These are phyloP conservation scores for Drosophila nr. perissopoda DNA, from an alignment of 2,888 invertebrate genomes.

Conservation along the genomic window DNA sequence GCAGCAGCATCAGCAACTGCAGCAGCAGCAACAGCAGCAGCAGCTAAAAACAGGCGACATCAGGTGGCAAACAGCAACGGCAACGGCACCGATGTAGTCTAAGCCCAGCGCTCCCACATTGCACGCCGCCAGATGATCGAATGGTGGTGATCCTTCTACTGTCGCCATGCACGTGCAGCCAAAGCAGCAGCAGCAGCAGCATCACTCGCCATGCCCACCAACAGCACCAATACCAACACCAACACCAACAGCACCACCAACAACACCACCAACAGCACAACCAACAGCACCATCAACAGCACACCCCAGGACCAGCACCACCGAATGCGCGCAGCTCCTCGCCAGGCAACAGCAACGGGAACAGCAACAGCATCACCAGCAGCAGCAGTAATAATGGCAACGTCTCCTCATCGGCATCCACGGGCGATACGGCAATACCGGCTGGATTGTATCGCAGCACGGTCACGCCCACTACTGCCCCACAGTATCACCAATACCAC, in stretches of 20 bases:
- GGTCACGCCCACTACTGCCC: conserved; percentile 5
- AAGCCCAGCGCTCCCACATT: conserved; percentile 47
- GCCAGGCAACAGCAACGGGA: conserved; percentile 25
- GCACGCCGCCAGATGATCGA: conserved; percentile 84
- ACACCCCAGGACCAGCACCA: conserved; percentile 12
- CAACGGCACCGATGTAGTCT: conserved; percentile 60
- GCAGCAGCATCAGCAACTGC: conserved; percentile 1
- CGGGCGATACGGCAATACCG: conserved; percentile 84
- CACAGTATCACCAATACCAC: conserved; percentile 21
- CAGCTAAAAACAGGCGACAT: conserved; percentile 6
- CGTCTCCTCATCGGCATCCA: conserved; percentile 81
- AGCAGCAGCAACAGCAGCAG: background rate
- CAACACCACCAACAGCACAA: conserved; percentile 28
- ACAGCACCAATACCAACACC: conserved; percentile 24
- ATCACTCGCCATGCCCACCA: conserved; percentile 34
- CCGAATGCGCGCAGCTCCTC: conserved; percentile 16
- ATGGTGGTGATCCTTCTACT: conserved; percentile 86
- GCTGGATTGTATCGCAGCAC: conserved; percentile 55
- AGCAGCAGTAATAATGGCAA: conserved; percentile 64
- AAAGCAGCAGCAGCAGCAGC: conserved; percentile 69
- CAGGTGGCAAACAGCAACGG: conserved; percentile 2
- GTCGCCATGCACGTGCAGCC: conserved; percentile 83
- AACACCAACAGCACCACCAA: conserved; percentile 17
- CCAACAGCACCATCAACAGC: conserved; percentile 24
- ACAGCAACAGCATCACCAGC: conserved; percentile 21